Evolutionary conservation across 1,140 invertebrate species (phyloP), one percentile per base, ranked within the genome.

Genomic region (Drosophila lacertosa): DNA sequence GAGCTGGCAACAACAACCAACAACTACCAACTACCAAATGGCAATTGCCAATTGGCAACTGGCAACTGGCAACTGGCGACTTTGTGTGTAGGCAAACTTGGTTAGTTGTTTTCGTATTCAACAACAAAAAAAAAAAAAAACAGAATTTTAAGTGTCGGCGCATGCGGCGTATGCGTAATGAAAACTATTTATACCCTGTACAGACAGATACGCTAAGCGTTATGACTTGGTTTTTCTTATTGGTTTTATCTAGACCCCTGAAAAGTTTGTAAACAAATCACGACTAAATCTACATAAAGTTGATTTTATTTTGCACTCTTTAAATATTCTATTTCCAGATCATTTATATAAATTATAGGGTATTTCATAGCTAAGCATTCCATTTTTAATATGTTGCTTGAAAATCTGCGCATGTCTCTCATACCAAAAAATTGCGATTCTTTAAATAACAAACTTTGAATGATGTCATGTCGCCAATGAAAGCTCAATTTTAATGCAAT

Each of bases 151-250:
- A 83, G 80, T 83, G 75, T 68, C 67, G 71, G 80, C 80, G 79
- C 80, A 83, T 84, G 80, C 63, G 75, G 73, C 72, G 80, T 78
- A 83, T 83, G 81, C 66, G 80, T 75, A 84, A 84, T 83, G 51
- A 10, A 32, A n/a, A 22, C n/a, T 20, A 33, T 10, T 33, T 67
- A 58, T 35, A 45, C 55, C 40, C 55, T 58, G 55, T 10, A 45
- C 16, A 29, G 3, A 24, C 47, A 32, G 40, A 29, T n/a, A 20
- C 24, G n/a, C n/a, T n/a, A n/a, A n/a, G n/a, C n/a, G n/a, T n/a
- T n/a, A n/a, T n/a, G n/a, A n/a, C n/a, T n/a, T n/a, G n/a, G n/a
- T n/a, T n/a, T n/a, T n/a, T 18, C 15, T 24, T 33, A 35, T 13
- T 35, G 15, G 42, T 44, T 7, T 16, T 16, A 40, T 35, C 33